Evolutionary conservation across 1,140 invertebrate species (phyloP).

Genomic region (Sinonovacula constricta): DNA sequence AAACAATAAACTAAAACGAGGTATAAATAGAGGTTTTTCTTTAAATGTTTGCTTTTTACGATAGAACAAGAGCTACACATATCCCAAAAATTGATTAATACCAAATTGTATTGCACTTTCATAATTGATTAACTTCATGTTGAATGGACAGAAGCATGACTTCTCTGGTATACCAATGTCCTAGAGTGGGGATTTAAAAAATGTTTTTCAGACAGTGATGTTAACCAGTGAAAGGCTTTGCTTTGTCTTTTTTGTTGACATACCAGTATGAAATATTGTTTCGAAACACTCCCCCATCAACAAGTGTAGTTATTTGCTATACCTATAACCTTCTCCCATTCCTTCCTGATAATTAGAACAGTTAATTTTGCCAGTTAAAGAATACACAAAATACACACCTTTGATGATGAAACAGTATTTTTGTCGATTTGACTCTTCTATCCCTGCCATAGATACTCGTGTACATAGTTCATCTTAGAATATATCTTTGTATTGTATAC

Average conservation of each 20-base stretch:
- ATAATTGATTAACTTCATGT: no score
- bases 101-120: no score
- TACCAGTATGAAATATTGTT: no score
- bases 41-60: background rate
- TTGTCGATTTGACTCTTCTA: background rate
- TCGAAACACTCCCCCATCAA: no score
- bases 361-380: background rate
- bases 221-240: no score
- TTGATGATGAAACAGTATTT: background rate
- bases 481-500: background rate
- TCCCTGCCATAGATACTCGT: background rate
- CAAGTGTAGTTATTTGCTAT: no score
- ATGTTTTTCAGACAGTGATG: no score
- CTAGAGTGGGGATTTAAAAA: no score
- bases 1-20: background rate
- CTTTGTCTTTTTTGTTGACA: no score
- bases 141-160: no score
- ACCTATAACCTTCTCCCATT: background rate
- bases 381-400: background rate
- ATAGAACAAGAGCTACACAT: background rate
- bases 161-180: no score
- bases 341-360: background rate
- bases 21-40: background rate
- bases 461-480: background rate
- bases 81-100: background rate